Evolutionary conservation across 2,888 invertebrate genomes (phyloP).

Genomic region (Ectemnius cavifrons): DNA sequence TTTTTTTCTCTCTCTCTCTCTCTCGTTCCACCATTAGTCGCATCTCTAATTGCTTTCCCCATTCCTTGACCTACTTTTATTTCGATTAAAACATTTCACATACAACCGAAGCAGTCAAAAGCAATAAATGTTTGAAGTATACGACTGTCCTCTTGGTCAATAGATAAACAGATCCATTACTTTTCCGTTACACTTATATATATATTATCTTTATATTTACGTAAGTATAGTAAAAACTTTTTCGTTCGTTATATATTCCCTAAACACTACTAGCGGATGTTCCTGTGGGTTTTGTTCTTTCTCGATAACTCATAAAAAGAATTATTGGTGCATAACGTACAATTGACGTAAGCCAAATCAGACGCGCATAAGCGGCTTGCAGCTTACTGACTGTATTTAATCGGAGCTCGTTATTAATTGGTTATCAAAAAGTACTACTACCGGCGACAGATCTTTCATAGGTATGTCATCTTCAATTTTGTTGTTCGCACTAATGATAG

Average conservation of each 20-base stretch:
- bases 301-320: slow-evolving; percentile 41
- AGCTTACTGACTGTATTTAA: slow-evolving; percentile 56
- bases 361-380: slow-evolving; percentile 13
- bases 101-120: slow-evolving; percentile 65
- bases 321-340: slow-evolving; percentile 45
- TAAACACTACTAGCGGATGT: slow-evolving; percentile 56
- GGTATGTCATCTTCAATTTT: slow-evolving; percentile 75
- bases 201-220: slow-evolving; percentile 58
- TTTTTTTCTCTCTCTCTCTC: slow-evolving; percentile 34
- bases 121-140: slow-evolving; percentile 44
- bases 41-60: slow-evolving; percentile 35
- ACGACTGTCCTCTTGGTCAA: slow-evolving; percentile 7
- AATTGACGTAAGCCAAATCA: slow-evolving; percentile 40
- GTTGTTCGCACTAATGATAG: slow-evolving; percentile 64
- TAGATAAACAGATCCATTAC: slow-evolving; percentile 26
- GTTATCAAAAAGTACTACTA: slow-evolving; percentile 71
- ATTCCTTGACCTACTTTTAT: slow-evolving; percentile 11
- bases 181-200: slow-evolving; percentile 24
- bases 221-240: slow-evolving; percentile 62
- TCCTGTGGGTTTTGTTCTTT: slow-evolving; percentile 26
- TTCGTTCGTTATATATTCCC: slow-evolving; percentile 52
- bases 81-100: slow-evolving; percentile 26
- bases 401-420: slow-evolving; percentile 73
- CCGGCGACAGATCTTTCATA: slow-evolving; percentile 80
- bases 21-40: slow-evolving; percentile 19